Conservation (phyloP, 1,140 invertebrate species). For the Pemphigus obesinymphae region DNA sequence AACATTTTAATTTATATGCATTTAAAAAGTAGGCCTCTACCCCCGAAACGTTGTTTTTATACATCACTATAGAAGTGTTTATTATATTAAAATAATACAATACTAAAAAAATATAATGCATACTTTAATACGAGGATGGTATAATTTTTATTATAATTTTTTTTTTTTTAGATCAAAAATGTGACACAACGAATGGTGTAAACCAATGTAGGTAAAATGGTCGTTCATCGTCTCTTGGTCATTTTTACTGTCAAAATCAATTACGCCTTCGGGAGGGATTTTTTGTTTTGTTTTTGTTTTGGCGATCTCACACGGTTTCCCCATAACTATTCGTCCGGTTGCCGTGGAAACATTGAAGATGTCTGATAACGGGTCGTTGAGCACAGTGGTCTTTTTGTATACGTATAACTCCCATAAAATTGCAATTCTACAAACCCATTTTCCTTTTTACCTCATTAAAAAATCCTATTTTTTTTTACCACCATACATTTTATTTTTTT, state of each 20-base stretch:
- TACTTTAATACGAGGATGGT: no score
- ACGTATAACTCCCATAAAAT: not conserved
- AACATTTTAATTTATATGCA: no score
- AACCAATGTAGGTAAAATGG: no score
- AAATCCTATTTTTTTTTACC: not conserved
- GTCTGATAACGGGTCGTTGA: constrained; percentile 11
- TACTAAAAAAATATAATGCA: no score
- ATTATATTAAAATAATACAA: no score
- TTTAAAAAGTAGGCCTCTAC: no score
- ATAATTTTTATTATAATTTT: no score
- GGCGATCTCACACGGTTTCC: not conserved
- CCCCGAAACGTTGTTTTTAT: no score
- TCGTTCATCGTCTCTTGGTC: not conserved
- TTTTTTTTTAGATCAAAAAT: no score
- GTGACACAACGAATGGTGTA: no score
- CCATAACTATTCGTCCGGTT: not conserved
- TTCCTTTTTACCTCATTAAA: not conserved
- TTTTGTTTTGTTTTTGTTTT: not conserved
- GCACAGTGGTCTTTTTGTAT: not conserved
- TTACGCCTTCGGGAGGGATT: not conserved
- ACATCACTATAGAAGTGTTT: no score
- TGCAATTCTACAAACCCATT: not conserved
- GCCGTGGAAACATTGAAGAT: not conserved
- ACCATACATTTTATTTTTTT: no score
- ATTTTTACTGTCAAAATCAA: not conserved